These are phyloP conservation scores for Vannuccia rotundouncinata DNA, from an alignment of 2,888 invertebrate species.

Conservation along the genomic window DNA sequence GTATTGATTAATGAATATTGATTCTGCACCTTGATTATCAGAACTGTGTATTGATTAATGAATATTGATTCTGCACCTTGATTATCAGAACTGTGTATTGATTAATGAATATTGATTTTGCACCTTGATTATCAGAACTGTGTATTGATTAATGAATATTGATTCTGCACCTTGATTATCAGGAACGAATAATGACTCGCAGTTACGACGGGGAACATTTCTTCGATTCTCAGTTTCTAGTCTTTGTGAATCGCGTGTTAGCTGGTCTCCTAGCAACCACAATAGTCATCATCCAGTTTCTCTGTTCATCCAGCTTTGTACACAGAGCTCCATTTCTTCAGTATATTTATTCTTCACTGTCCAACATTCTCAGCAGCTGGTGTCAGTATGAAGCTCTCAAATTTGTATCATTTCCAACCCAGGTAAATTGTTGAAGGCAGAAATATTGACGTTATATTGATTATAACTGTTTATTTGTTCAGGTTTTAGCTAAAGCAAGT, in stretches of 20 bases:
- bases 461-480: neutral
- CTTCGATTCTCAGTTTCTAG: slow-evolving; percentile 88
- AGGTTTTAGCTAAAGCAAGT: slow-evolving; percentile 43
- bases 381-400: slow-evolving; percentile 98
- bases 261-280: slow-evolving; percentile 64
- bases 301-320: neutral
- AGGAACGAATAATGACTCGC: slow-evolving; percentile 92
- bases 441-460: neutral
- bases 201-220: slow-evolving; percentile 63
- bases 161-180: slow-evolving; percentile 57
- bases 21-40: too few species aligned
- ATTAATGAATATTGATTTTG: too few species aligned
- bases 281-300: neutral
- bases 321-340: slow-evolving; percentile 75
- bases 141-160: too few species aligned
- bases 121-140: too few species aligned
- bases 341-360: slow-evolving; percentile 88
- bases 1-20: too few species aligned
- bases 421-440: slow-evolving; percentile 61
- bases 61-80: too few species aligned
- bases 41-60: too few species aligned
- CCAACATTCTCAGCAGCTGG: slow-evolving; percentile 97
- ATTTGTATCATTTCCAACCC: slow-evolving; percentile 93
- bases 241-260: slow-evolving; percentile 84
- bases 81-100: too few species aligned